Percentiles rank a stretch among this genome's conserved stretches.
phyloP scores from a whole-genome alignment of 2,797 vertebrate genomes.

The Simalia tracyae region DNA sequence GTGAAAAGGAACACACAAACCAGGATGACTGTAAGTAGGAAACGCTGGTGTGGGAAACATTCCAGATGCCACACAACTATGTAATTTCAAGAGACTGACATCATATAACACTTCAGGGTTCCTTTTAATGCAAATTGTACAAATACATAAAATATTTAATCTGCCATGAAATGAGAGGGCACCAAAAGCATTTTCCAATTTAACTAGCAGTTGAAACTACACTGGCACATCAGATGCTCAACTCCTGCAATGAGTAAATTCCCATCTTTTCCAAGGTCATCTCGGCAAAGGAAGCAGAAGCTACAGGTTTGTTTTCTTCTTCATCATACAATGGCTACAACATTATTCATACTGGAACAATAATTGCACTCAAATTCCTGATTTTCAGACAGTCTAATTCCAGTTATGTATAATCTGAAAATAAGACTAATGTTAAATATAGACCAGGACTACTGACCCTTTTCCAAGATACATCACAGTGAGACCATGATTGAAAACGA shows the following conservation, averaged over 20 bases:
- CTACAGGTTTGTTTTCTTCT: slow-evolving; percentile 44
- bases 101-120: slow-evolving; percentile 25
- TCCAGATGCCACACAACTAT: slow-evolving; percentile 28
- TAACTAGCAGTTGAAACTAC: slow-evolving; percentile 39
- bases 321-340: slow-evolving; percentile 41
- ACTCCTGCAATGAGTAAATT: slow-evolving; percentile 66
- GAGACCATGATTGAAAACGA: slow-evolving; percentile 33
- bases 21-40: slow-evolving; percentile 53
- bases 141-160: slow-evolving; percentile 57
- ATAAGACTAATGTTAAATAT: slow-evolving; percentile 32
- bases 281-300: slow-evolving; percentile 60
- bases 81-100: slow-evolving; percentile 34
- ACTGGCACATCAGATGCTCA: slow-evolving; percentile 61
- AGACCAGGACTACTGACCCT: slow-evolving; percentile 30
- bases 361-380: slow-evolving; percentile 52
- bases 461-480: neutral
- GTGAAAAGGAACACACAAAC: slow-evolving; percentile 44
- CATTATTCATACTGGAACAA: slow-evolving; percentile 52
- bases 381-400: slow-evolving; percentile 54
- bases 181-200: slow-evolving; percentile 36
- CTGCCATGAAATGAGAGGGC: slow-evolving; percentile 48
- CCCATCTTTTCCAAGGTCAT: slow-evolving; percentile 68
- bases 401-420: slow-evolving; percentile 40
- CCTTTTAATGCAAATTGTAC: slow-evolving; percentile 36
- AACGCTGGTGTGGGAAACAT: neutral